Evolutionary conservation across 2,888 invertebrate species (phyloP).

Genomic region (Xestia xanthographa): DNA sequence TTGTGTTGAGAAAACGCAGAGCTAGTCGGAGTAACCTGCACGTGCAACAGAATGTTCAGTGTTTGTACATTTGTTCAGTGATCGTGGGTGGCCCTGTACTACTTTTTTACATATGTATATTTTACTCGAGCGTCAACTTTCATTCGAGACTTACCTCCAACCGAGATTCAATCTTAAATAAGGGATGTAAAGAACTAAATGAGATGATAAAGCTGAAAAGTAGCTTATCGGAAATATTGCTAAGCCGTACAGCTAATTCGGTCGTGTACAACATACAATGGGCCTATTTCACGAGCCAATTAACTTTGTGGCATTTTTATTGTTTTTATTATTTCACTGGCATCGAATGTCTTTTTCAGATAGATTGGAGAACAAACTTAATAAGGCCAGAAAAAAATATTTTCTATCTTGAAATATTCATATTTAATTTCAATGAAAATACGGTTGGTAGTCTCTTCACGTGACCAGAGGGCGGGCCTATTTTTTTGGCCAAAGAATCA

Average conservation of each 20-base stretch:
- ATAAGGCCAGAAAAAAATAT: neutral
- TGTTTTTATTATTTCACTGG: constrained; percentile 63
- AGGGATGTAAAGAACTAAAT: constrained; percentile 73
- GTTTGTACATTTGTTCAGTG: constrained; percentile 70
- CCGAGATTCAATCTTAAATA: constrained; percentile 81
- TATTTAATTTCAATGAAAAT: neutral
- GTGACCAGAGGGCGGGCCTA: too few relatives aligned
- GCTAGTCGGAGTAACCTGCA: constrained; percentile 65
- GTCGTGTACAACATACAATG: constrained; percentile 85
- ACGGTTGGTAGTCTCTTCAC: too few relatives aligned
- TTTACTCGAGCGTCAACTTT: constrained; percentile 83
- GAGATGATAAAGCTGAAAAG: constrained; percentile 70
- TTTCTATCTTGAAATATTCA: constrained; percentile 7
- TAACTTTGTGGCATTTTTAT: constrained; percentile 81
- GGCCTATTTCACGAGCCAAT: constrained; percentile 87
- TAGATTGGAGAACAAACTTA: constrained; percentile 26
- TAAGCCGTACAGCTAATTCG: constrained; percentile 84
- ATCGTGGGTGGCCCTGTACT: constrained; percentile 86
- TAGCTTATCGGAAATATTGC: constrained; percentile 82
- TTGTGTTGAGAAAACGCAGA: constrained; percentile 67
- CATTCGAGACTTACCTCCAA: constrained; percentile 74
- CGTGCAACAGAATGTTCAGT: constrained; percentile 70
- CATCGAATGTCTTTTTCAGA: constrained; percentile 61
- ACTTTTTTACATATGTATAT: constrained; percentile 85
- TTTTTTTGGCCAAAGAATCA: too few relatives aligned